These are phyloP conservation scores for Cyrtorhinus lividipennis DNA, from an alignment of 1,140 invertebrate species.

Conservation along the genomic window DNA sequence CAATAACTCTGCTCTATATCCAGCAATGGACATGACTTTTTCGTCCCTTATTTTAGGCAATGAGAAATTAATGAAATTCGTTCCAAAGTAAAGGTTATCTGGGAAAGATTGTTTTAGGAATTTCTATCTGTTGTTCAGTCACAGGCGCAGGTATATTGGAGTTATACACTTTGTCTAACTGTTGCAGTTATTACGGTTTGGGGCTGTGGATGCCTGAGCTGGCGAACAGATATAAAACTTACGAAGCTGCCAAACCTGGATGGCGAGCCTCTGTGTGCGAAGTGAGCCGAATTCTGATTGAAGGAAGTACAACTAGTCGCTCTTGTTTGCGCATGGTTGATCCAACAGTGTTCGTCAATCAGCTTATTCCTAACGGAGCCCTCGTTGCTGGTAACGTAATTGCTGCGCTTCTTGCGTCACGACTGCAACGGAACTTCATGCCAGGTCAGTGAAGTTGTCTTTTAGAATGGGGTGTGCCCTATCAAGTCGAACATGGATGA, in stretches of 20 bases:
- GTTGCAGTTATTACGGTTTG: slow-evolving; percentile 51
- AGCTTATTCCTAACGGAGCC: background rate
- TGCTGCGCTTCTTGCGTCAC: background rate
- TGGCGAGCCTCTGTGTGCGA: slow-evolving; percentile 34
- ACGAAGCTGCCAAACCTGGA: slow-evolving; percentile 32
- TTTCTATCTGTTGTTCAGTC: too few species aligned
- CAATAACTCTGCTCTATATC: too few species aligned
- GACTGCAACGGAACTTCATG: background rate
- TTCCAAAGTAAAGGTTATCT: too few species aligned
- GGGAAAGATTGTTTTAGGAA: too few species aligned
- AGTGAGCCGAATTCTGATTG: slow-evolving; percentile 28
- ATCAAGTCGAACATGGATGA: too few species aligned
- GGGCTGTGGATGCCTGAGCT: slow-evolving; percentile 56
- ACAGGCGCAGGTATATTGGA: too few species aligned
- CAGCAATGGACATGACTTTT: too few species aligned
- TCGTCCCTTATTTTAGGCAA: too few species aligned
- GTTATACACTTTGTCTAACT: too few species aligned
- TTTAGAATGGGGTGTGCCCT: too few species aligned
- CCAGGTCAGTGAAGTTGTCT: background rate
- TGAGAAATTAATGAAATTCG: too few species aligned
- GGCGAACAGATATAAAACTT: slow-evolving; percentile 39
- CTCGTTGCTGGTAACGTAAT: background rate
- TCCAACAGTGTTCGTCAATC: background rate
- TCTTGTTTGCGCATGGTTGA: background rate
- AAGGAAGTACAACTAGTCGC: background rate